Evolutionary conservation across 1,140 invertebrate species (phyloP), one percentile per base, ranked within the genome.

Genomic region (Pogonomyrmex californicus): DNA sequence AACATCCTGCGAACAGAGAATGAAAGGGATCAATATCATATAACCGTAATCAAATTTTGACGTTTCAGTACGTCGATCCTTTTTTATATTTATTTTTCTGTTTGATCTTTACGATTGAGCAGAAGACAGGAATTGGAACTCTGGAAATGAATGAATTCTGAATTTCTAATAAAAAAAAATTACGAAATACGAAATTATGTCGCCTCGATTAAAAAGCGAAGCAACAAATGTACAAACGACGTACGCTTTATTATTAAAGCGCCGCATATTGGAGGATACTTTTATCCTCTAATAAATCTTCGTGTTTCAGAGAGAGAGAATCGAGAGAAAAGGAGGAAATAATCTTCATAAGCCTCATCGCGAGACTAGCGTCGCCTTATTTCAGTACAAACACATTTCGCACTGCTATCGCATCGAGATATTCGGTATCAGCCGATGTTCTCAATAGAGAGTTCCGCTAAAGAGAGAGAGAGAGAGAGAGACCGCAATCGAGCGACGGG

Each of bases 1-100:
- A 98, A 98, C 95, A 98, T 96, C 94, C 98, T 98, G 96, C 6
- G 94, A 96, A 92, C 89, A 92, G 91, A 92, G 77, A 41, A 38
- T 12, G 49, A n/a, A 49, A 23, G 47, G 5, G 23, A 65, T 77
- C 82, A 85, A 65, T 85, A 51, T 85, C 38, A 56, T 14, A 0
- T 23, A 23, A 23, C 3, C 23, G 63, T 23, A 7, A 44, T 44
- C 17, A 4, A 51, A 12, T 14, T 23, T 23, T 23, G 23, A 36
- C 56, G 38, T 71, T 36, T 49, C 7, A 3, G 14, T 30, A 30
- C 4, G 65, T 14, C 30, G n/a, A 41, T 56, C n/a, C 23, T 23
- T 56, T 56, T 2, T 56, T 7, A 56, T 2, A 2, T 33, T 14
- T 14, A 14, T 36, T 4, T 7, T 14, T 49, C 33, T 4, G 23